Conservation (phyloP, 2,113 vertebrate species). For the Aplodontia rufa region DNA sequence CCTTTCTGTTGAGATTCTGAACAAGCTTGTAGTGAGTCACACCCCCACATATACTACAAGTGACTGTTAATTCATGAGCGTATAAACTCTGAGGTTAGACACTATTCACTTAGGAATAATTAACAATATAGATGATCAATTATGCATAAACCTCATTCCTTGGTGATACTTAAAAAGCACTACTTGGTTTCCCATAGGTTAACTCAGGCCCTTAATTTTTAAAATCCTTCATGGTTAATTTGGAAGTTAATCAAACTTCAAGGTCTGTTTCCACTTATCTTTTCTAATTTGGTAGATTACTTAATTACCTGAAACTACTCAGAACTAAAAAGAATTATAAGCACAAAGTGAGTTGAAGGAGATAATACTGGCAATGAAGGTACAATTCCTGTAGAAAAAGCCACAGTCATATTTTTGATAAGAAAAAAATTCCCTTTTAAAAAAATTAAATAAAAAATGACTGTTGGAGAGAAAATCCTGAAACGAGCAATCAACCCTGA, state of each 20-base stretch:
- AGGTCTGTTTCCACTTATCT: conserved; percentile 70
- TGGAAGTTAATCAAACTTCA: conserved; percentile 80
- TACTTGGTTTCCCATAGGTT: conserved; percentile 73
- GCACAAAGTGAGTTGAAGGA: conserved; percentile 53
- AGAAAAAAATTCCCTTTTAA: background rate
- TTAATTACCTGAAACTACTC: conserved; percentile 73
- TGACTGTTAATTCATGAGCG: conserved; percentile 60
- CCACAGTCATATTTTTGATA: background rate
- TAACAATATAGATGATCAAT: conserved; percentile 79
- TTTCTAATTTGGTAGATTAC: conserved; percentile 68
- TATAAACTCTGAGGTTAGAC: conserved; percentile 67
- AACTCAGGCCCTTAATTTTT: conserved; percentile 60
- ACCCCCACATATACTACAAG: background rate
- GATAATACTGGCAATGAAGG: background rate
- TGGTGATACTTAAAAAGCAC: conserved; percentile 61
- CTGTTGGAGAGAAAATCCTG: background rate
- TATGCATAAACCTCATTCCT: conserved; percentile 69
- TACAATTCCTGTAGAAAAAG: background rate
- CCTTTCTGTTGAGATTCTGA: background rate
- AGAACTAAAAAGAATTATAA: conserved; percentile 57
- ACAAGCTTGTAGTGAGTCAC: background rate
- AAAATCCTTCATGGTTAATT: conserved; percentile 78
- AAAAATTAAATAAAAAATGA: background rate
- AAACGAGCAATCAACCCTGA: background rate
- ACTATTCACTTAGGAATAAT: conserved; percentile 78